These are phyloP conservation scores for Icerya purchasi DNA, from an alignment of 2,888 invertebrate genomes.

Conservation along the genomic window DNA sequence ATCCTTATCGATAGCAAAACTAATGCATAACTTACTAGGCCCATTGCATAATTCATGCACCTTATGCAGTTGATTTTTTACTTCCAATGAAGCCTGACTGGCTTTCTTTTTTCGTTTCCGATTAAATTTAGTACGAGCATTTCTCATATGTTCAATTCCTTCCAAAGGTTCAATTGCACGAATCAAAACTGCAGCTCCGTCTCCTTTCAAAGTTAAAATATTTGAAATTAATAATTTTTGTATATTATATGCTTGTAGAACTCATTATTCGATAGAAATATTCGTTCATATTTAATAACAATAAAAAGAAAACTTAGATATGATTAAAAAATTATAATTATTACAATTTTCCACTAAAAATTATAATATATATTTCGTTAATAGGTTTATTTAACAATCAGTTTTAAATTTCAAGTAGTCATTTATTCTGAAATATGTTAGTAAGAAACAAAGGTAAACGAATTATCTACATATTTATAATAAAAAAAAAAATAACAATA, in stretches of 20 bases:
- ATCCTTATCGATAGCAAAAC: slow-evolving; percentile 34
- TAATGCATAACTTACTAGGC: slow-evolving; percentile 47
- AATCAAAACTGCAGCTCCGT: slow-evolving; percentile 42
- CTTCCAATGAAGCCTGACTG: not conserved
- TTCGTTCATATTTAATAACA: too few relatives aligned
- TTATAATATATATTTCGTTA: too few relatives aligned
- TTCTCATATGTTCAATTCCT: slow-evolving; percentile 35
- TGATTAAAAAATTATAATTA: too few relatives aligned
- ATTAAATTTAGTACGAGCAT: slow-evolving; percentile 23
- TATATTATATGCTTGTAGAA: not conserved
- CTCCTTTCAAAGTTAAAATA: slow-evolving; percentile 15
- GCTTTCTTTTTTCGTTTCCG: slow-evolving; percentile 19
- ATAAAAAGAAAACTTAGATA: too few relatives aligned
- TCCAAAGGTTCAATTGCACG: slow-evolving; percentile 41
- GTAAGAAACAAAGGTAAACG: too few relatives aligned
- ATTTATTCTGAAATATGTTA: too few relatives aligned
- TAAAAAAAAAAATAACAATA: too few relatives aligned
- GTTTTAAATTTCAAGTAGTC: too few relatives aligned
- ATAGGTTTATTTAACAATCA: too few relatives aligned
- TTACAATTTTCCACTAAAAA: too few relatives aligned
- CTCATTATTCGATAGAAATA: too few relatives aligned
- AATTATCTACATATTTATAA: too few relatives aligned
- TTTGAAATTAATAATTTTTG: not conserved
- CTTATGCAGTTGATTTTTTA: slow-evolving; percentile 20
- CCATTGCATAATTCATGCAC: slow-evolving; percentile 40